phyloP scores from a whole-genome alignment of 1,140 invertebrate species.

The Rhyzopertha dominica region DNA sequence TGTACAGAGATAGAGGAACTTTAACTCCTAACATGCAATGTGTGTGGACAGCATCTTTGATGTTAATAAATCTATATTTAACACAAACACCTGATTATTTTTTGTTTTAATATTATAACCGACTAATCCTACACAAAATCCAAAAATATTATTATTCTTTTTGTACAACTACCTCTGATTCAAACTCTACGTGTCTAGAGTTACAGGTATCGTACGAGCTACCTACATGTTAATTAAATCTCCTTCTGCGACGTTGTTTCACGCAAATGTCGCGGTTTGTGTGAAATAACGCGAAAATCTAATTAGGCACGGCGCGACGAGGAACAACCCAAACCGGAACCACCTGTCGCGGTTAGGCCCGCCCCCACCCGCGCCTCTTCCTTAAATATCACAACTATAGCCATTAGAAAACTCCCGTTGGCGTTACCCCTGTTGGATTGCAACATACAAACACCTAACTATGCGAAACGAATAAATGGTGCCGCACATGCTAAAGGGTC shows the following conservation, averaged over 20 bases:
- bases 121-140: slow-evolving; percentile 42
- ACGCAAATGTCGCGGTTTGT: slow-evolving; percentile 13
- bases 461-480: no score
- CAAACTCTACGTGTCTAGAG: slow-evolving; percentile 35
- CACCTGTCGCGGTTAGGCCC: no score
- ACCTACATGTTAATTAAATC: slow-evolving; percentile 22
- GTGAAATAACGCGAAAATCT: slow-evolving; percentile 10
- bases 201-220: slow-evolving; percentile 32
- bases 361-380: no score
- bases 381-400: no score
- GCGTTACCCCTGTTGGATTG: no score
- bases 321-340: background rate
- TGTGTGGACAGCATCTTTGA: slow-evolving; percentile 11
- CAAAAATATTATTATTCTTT: slow-evolving; percentile 44
- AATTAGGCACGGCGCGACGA: background rate
- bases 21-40: slow-evolving; percentile 5
- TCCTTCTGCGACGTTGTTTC: slow-evolving; percentile 15
- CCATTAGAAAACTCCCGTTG: no score
- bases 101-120: slow-evolving; percentile 30
- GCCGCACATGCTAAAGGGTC: no score
- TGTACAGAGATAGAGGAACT: slow-evolving; percentile 5
- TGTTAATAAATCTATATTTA: slow-evolving; percentile 13
- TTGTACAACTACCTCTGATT: slow-evolving; percentile 40
- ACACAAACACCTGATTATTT: slow-evolving; percentile 36
- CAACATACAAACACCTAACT: no score